A percentile compares a stretch with the other conserved stretches of the same genome.
Evolutionary conservation across 2,888 invertebrate species (phyloP).

Genomic region (Strigamia crassipes): DNA sequence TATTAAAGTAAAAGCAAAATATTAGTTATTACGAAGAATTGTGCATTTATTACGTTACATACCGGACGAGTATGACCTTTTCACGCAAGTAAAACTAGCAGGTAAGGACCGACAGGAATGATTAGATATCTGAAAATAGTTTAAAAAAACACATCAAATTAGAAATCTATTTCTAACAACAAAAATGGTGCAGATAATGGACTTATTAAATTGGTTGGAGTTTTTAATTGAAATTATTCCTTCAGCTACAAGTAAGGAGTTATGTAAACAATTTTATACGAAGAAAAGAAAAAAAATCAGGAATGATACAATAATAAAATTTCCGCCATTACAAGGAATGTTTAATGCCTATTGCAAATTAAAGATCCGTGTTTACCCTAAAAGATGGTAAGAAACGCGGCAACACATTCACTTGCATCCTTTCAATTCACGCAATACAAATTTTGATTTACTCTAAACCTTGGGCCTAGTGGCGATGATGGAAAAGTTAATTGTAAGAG

Average conservation of each 20-base stretch:
- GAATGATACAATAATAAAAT: too few relatives aligned
- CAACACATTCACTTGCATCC: not conserved
- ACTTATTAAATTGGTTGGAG: too few relatives aligned
- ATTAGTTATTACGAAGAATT: too few relatives aligned
- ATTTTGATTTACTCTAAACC: constrained; percentile 3
- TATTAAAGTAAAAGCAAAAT: constrained; percentile 57
- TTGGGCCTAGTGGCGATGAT: not conserved
- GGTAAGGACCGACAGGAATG: not conserved
- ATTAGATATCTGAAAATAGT: not conserved
- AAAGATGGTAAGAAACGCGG: not conserved
- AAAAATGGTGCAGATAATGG: too few relatives aligned
- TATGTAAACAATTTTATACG: too few relatives aligned
- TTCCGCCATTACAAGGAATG: too few relatives aligned
- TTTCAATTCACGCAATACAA: not conserved
- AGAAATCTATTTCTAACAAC: not conserved
- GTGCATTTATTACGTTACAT: not conserved
- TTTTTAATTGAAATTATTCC: too few relatives aligned
- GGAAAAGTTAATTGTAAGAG: not conserved
- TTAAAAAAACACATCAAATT: not conserved
- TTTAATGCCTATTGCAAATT: too few relatives aligned
- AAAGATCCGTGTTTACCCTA: not conserved
- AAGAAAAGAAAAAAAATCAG: too few relatives aligned
- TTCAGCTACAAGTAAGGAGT: too few relatives aligned
- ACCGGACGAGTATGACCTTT: not conserved
- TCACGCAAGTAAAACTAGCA: not conserved